Percentiles rank a stretch among this genome's conserved stretches.
Conservation (phyloP, 2,797 vertebrate genomes). For the Rhinichthys osculus region DNA sequence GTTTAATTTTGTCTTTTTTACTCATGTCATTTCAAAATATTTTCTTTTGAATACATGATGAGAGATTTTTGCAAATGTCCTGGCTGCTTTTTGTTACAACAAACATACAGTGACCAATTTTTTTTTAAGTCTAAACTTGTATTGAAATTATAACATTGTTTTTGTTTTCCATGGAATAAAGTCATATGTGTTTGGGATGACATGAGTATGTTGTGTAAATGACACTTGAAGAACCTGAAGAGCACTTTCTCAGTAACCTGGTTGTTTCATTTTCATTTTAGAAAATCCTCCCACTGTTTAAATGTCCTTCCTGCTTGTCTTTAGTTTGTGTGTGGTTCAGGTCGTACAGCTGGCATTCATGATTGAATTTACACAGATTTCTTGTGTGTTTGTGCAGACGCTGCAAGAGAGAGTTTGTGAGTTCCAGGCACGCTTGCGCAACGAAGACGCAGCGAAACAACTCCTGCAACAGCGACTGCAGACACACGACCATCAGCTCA, state of each 20-base stretch:
- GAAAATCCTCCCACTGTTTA: neutral
- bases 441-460: slow-evolving; percentile 72
- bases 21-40: neutral
- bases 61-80: neutral
- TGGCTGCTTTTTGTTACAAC: neutral
- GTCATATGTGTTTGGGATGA: neutral
- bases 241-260: neutral
- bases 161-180: neutral
- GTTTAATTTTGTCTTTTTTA: neutral
- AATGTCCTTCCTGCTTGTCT: neutral
- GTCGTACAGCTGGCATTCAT: neutral
- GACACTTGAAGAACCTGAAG: neutral
- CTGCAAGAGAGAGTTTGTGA: slow-evolving; percentile 72
- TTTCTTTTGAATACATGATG: neutral
- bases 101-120: neutral
- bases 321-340: neutral
- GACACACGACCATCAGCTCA: slow-evolving; percentile 9
- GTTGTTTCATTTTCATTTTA: neutral
- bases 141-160: no score
- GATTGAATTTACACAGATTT: neutral
- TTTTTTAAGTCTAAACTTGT: no score
- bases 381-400: slow-evolving; percentile 60
- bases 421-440: slow-evolving; percentile 76
- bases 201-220: neutral
- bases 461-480: slow-evolving; percentile 66